phyloP scores from a whole-genome alignment of 2,113 vertebrate genomes.

The Rhadina sibilatrix region DNA sequence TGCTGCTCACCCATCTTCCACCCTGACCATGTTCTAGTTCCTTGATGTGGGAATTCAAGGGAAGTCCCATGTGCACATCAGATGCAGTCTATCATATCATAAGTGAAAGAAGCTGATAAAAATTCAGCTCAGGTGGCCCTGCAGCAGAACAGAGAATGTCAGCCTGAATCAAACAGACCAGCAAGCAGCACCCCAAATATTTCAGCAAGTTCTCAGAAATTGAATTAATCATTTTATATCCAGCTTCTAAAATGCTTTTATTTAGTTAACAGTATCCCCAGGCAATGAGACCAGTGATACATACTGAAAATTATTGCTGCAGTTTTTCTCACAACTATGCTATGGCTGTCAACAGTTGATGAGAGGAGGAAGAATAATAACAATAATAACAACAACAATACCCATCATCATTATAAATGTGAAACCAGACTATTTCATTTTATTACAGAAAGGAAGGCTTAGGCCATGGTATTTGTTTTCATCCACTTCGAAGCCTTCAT shows the following conservation, averaged over 20 bases:
- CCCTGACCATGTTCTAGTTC: neutral
- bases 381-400: neutral
- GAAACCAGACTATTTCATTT: neutral
- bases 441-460: neutral
- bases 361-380: neutral
- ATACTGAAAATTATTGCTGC: neutral
- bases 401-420: neutral
- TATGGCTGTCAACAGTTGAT: neutral
- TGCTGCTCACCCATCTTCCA: neutral
- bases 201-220: neutral
- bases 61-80: neutral
- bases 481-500: neutral
- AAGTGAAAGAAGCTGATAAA: slow-evolving; percentile 48
- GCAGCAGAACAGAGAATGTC: slow-evolving; percentile 20
- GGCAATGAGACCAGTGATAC: neutral
- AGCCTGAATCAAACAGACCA: slow-evolving; percentile 12
- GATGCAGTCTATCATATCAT: neutral
- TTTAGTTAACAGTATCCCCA: neutral
- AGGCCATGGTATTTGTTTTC: neutral
- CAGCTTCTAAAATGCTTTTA: neutral
- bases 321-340: neutral
- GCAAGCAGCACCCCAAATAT: neutral
- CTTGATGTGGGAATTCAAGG: neutral
- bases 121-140: slow-evolving; percentile 65
- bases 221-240: neutral